Percentiles rank a stretch among this genome's conserved stretches.
Conservation (phyloP, 2,797 vertebrate species). For the Lateolabrax maculatus region DNA sequence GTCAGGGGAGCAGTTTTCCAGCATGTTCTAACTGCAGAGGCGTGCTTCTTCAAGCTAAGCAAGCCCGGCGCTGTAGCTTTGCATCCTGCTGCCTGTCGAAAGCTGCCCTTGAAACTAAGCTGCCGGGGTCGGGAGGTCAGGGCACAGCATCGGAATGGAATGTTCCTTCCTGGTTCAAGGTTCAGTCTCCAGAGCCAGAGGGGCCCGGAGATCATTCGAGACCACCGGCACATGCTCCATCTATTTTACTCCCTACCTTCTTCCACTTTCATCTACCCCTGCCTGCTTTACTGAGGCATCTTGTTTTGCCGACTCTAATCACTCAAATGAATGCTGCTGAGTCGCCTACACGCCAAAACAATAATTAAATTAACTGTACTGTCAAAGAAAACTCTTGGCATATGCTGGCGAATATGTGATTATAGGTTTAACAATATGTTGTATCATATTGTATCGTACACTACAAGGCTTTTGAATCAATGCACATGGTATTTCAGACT, state of each 20-base stretch:
- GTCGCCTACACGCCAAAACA: constrained; percentile 13
- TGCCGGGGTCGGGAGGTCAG: constrained; percentile 70
- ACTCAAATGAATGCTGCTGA: constrained; percentile 28
- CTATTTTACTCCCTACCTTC: constrained; percentile 56
- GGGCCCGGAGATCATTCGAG: constrained; percentile 75
- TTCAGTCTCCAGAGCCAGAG: constrained; percentile 76
- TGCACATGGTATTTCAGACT: background rate
- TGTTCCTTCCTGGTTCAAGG: constrained; percentile 82
- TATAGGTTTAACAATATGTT: background rate
- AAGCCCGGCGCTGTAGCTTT: constrained; percentile 48
- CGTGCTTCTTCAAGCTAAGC: constrained; percentile 68
- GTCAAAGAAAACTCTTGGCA: constrained; percentile 14
- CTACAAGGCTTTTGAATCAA: background rate
- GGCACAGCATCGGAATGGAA: constrained; percentile 79
- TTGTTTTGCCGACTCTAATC: constrained; percentile 19
- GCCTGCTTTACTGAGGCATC: constrained; percentile 32
- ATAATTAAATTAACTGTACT: constrained; percentile 10
- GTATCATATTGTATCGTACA: background rate
- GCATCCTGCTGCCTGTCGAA: constrained; percentile 74
- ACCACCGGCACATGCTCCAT: constrained; percentile 73
- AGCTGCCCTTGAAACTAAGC: constrained; percentile 77
- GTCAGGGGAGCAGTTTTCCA: constrained; percentile 71
- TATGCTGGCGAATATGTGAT: constrained; percentile 17
- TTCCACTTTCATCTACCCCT: constrained; percentile 55
- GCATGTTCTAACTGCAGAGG: constrained; percentile 66